phyloP scores from a whole-genome alignment of 2,113 vertebrate species.

The Mustelus asterias region DNA sequence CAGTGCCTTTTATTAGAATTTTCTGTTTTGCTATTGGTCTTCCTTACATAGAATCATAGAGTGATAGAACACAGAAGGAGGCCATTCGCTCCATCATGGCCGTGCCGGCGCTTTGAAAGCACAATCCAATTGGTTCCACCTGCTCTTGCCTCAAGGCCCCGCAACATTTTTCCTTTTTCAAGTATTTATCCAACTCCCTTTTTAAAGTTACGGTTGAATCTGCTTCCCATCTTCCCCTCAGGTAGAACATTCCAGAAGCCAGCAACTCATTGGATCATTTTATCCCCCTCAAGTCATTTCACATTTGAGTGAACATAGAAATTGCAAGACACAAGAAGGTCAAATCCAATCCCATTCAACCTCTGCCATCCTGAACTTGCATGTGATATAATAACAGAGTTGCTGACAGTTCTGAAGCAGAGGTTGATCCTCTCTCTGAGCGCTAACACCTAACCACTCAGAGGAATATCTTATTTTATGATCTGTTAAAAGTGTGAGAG shows the following conservation, averaged over 20 bases:
- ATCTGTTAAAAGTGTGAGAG: too few relatives aligned
- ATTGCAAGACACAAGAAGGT: too few relatives aligned
- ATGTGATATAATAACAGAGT: too few relatives aligned
- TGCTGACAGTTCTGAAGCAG: too few relatives aligned
- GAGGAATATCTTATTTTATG: too few relatives aligned
- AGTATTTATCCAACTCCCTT: not conserved
- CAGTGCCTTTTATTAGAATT: not conserved
- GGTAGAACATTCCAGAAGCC: not conserved
- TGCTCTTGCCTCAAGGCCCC: not conserved
- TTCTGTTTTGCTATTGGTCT: not conserved
- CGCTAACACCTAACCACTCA: too few relatives aligned
- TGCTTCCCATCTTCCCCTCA: not conserved
- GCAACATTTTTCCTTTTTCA: not conserved
- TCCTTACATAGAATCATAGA: not conserved
- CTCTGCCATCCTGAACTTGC: too few relatives aligned
- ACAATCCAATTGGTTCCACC: not conserved
- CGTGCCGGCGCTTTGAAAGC: not conserved
- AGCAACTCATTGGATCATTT: not conserved
- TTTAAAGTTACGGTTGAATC: not conserved
- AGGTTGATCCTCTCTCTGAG: too few relatives aligned
- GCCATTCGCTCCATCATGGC: not conserved
- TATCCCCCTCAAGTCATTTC: not conserved
- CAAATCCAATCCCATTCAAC: too few relatives aligned
- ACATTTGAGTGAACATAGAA: not conserved
- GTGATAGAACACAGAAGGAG: not conserved